phyloP scores from a whole-genome alignment of 2,888 invertebrate species.

The Andrena flavipes region DNA sequence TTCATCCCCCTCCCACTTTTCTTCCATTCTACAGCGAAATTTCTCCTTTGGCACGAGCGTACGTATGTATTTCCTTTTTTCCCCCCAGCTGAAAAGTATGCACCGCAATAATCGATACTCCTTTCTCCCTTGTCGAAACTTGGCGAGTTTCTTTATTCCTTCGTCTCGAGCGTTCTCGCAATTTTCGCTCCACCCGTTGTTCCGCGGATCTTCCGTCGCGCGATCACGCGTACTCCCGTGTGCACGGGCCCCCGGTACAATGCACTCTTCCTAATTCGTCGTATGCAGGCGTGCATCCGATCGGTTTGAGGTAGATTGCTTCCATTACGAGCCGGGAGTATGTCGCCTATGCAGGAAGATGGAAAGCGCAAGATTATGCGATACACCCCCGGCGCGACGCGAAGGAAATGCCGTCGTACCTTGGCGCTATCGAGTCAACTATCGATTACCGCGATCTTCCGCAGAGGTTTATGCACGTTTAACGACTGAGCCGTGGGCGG shows the following conservation, averaged over 20 bases:
- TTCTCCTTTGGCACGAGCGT: slow-evolving; percentile 35
- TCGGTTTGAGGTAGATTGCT: slow-evolving; percentile 44
- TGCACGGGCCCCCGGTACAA: slow-evolving; percentile 1
- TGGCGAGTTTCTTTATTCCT: slow-evolving; percentile 20
- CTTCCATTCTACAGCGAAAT: slow-evolving; percentile 17
- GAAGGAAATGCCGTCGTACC: slow-evolving; percentile 31
- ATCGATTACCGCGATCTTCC: slow-evolving; percentile 60
- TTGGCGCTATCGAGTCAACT: slow-evolving; percentile 47
- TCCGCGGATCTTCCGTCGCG: not conserved
- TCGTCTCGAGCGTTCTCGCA: not conserved
- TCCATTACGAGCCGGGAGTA: slow-evolving; percentile 35
- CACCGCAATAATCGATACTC: slow-evolving; percentile 42
- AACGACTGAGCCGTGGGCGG: not conserved
- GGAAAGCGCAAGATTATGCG: slow-evolving; percentile 54
- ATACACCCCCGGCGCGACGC: slow-evolving; percentile 13
- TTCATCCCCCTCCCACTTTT: slow-evolving; percentile 22
- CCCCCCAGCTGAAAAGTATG: slow-evolving; percentile 24
- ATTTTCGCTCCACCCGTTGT: not conserved
- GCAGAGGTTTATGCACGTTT: slow-evolving; percentile 48
- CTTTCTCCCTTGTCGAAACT: slow-evolving; percentile 23
- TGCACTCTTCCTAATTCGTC: slow-evolving; percentile 53
- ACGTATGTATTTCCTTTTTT: slow-evolving; percentile 43
- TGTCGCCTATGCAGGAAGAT: slow-evolving; percentile 41
- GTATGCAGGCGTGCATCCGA: slow-evolving; percentile 38
- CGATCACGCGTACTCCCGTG: not conserved